Evolutionary conservation across 2,113 vertebrate genomes (phyloP).

Genomic region (Calidris pygmaea): DNA sequence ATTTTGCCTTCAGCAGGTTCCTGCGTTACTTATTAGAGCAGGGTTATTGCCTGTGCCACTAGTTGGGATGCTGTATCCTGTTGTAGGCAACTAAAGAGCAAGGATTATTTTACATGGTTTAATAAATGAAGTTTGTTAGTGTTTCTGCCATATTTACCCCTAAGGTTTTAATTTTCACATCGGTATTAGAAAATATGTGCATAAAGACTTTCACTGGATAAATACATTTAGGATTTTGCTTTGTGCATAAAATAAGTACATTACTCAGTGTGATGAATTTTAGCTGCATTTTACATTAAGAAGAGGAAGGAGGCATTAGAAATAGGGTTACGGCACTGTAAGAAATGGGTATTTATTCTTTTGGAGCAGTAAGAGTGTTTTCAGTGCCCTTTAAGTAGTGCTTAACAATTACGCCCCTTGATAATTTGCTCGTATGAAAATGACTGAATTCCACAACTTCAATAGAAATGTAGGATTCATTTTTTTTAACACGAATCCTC

Average conservation of each 20-base stretch:
- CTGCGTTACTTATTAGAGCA: constrained; percentile 58
- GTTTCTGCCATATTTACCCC: constrained; percentile 52
- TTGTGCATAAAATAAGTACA: constrained; percentile 71
- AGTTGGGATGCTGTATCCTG: constrained; percentile 43
- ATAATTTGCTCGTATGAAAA: background rate
- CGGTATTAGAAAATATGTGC: constrained; percentile 58
- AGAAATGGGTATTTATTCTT: background rate
- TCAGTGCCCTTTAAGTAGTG: background rate
- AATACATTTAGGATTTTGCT: constrained; percentile 62
- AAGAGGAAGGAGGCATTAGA: background rate
- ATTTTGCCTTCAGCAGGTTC: constrained; percentile 67
- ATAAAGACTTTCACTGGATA: constrained; percentile 59
- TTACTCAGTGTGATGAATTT: constrained; percentile 72
- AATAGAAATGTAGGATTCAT: background rate
- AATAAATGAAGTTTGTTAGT: constrained; percentile 62
- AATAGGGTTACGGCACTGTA: constrained; percentile 10
- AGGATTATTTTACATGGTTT: constrained; percentile 62
- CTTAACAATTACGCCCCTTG: background rate
- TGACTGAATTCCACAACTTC: background rate
- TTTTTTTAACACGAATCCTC: background rate
- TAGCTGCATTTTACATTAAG: background rate
- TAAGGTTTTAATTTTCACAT: constrained; percentile 69
- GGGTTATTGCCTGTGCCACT: constrained; percentile 60
- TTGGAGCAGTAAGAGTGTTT: background rate
- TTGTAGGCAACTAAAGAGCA: constrained; percentile 30